These are phyloP conservation scores for Micoletzkya japonica DNA, from an alignment of 2,888 invertebrate species.

Conservation along the genomic window DNA sequence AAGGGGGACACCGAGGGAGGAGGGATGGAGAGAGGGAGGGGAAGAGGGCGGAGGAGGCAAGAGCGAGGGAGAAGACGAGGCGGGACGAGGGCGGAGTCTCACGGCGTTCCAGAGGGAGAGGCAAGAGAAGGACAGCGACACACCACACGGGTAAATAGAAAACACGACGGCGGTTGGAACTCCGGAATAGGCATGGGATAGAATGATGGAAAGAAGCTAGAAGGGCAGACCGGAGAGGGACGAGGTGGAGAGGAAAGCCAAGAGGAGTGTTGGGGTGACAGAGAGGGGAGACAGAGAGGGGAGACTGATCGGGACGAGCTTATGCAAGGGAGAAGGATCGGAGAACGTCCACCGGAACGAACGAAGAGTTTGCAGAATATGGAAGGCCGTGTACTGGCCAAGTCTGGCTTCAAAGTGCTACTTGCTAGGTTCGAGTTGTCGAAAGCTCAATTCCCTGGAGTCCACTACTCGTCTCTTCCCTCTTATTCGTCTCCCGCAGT, in stretches of 20 bases:
- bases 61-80: slow-evolving; percentile 3
- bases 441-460: too few relatives aligned
- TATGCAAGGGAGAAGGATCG: too few relatives aligned
- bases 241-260: background rate
- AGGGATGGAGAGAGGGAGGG: background rate
- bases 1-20: slow-evolving; percentile 2
- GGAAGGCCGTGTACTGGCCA: too few relatives aligned
- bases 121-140: background rate
- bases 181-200: too few relatives aligned
- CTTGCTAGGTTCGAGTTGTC: too few relatives aligned
- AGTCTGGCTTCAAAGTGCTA: too few relatives aligned
- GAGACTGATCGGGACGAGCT: background rate
- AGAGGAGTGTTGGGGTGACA: background rate
- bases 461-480: too few relatives aligned
- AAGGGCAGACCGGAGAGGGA: background rate
- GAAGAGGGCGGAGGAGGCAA: slow-evolving; percentile 2
- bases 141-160: slow-evolving; percentile 26
- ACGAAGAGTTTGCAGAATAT: too few relatives aligned
- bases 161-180: slow-evolving; percentile 5
- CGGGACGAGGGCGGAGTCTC: slow-evolving; percentile 3
- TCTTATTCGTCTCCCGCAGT: too few relatives aligned
- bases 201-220: too few relatives aligned
- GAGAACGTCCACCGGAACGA: too few relatives aligned
- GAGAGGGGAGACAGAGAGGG: background rate
- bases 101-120: slow-evolving; percentile 1